Evolutionary conservation across 2,888 invertebrate genomes (phyloP).

Genomic region (Aleiodes testaceus): DNA sequence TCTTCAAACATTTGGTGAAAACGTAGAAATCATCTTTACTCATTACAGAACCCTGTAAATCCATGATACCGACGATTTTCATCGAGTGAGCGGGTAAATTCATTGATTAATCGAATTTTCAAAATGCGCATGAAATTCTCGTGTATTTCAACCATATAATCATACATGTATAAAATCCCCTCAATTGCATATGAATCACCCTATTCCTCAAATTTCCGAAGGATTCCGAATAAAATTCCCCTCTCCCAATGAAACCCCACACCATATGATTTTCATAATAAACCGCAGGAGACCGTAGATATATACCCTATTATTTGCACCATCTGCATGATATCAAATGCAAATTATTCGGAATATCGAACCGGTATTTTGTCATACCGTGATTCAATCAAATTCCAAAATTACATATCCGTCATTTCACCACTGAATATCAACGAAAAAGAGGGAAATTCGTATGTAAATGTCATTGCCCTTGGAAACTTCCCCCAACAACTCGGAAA

Average conservation of each 20-base stretch:
- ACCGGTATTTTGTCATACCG: neutral
- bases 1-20: no score
- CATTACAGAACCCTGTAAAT: neutral
- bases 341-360: neutral
- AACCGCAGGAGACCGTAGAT: neutral
- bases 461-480: constrained; percentile 17
- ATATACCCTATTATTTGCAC: neutral
- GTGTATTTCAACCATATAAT: no score
- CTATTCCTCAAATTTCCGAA: neutral
- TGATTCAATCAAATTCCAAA: neutral
- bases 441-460: neutral
- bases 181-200: no score
- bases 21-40: no score
- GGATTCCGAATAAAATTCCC: no score
- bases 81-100: neutral
- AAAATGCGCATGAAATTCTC: neutral
- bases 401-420: neutral
- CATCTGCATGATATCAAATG: constrained; percentile 1
- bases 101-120: neutral
- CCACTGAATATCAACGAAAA: neutral
- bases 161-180: no score
- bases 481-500: neutral
- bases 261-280: constrained; percentile 10
- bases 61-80: neutral
- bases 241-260: neutral